A percentile compares a stretch with the other conserved stretches of the same genome.
Evolutionary conservation across 2,888 invertebrate genomes (phyloP).

Genomic region (Perdita meconis): DNA sequence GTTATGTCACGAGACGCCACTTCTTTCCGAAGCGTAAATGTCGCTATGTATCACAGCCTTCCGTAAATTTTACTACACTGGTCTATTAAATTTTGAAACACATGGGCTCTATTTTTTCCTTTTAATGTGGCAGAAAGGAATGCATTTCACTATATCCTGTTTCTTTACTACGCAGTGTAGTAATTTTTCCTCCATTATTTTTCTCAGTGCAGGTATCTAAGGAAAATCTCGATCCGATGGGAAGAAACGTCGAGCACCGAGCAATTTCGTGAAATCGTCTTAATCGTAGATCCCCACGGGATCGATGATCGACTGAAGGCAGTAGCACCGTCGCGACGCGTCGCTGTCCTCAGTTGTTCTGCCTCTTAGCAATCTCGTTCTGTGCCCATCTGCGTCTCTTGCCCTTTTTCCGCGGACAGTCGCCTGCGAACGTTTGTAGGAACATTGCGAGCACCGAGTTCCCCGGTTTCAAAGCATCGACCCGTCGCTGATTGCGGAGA

Average conservation of each 20-base stretch:
- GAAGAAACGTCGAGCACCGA: neutral
- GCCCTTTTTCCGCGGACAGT: neutral
- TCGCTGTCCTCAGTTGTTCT: slow-evolving; percentile 5
- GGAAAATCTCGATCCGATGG: neutral
- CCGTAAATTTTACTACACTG: too few species aligned
- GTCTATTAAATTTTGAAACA: too few species aligned
- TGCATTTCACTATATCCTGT: too few species aligned
- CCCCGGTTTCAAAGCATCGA: too few species aligned
- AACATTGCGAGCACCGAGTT: slow-evolving; percentile 4
- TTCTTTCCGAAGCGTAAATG: too few species aligned
- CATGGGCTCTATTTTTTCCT: too few species aligned
- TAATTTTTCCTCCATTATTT: too few species aligned
- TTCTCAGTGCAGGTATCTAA: neutral
- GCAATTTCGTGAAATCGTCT: neutral
- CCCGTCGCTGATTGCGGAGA: slow-evolving; percentile 51
- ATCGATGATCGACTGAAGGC: slow-evolving; percentile 7
- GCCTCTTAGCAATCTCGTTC: slow-evolving; percentile 22
- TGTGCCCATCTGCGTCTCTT: slow-evolving; percentile 18
- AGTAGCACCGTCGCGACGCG: neutral
- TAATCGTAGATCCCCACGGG: slow-evolving; percentile 7
- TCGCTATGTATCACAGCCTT: too few species aligned
- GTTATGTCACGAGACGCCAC: too few species aligned
- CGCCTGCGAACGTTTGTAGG: neutral
- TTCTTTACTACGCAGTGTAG: too few species aligned
- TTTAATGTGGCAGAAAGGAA: too few species aligned